Percentiles rank a stretch among this genome's conserved stretches.
Evolutionary conservation across 1,140 invertebrate genomes (phyloP).

Genomic region (Tribolium madens): DNA sequence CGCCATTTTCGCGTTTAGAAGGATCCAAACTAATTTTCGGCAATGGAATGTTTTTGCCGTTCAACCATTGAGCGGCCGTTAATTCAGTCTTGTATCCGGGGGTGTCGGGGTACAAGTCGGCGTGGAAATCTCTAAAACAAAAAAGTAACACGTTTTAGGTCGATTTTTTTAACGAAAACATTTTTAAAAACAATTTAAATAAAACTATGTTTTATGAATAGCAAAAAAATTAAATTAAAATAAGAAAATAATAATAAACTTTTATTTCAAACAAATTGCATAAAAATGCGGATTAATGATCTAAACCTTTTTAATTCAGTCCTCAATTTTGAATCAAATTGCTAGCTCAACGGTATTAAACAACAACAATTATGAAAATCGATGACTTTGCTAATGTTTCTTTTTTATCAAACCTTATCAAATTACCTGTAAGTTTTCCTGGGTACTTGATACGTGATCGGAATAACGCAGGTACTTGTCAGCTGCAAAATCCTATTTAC

Average conservation of each 20-base stretch:
- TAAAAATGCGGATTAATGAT: too few species aligned
- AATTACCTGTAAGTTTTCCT: constrained; percentile 73
- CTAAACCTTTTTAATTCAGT: too few species aligned
- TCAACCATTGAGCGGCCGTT: constrained; percentile 82
- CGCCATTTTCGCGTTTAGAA: constrained; percentile 71
- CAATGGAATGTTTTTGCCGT: constrained; percentile 77
- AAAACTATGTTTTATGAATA: too few species aligned
- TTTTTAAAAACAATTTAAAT: too few species aligned
- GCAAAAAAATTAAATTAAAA: too few species aligned
- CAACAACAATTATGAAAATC: too few species aligned
- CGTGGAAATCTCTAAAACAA: constrained; percentile 94
- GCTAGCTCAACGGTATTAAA: too few species aligned
- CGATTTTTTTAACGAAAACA: constrained; percentile 1
- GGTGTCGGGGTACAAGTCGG: constrained; percentile 93
- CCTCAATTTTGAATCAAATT: too few species aligned
- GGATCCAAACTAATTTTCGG: constrained; percentile 87
- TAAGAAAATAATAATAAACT: too few species aligned
- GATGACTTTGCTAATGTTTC: too few species aligned
- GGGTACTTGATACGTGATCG: constrained; percentile 94
- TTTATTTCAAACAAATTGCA: too few species aligned
- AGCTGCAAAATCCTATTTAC: constrained; percentile 91
- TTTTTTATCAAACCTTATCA: too few species aligned
- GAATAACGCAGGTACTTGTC: constrained; percentile 86
- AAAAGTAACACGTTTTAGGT: constrained; percentile 67
- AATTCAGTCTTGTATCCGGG: constrained; percentile 80